phyloP scores from a whole-genome alignment of 2,113 vertebrate genomes.

The Pelodiscus sinensis region DNA sequence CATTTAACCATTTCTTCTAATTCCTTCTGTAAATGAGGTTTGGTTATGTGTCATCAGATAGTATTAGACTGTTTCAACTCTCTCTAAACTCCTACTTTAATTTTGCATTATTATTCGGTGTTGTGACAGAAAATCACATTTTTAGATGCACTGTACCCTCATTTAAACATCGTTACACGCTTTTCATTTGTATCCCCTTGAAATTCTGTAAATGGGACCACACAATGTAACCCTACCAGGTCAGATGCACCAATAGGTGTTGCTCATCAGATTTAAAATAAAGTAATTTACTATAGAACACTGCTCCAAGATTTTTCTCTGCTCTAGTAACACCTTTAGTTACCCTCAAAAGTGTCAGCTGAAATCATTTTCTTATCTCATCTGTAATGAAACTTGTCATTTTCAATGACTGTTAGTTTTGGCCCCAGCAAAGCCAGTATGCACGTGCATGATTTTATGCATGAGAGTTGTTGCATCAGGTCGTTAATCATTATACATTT shows the following conservation, averaged over 20 bases:
- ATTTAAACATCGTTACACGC: accelerated
- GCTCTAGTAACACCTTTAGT: neutral
- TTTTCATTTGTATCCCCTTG: neutral
- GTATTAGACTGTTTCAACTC: accelerated
- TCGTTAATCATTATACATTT: neutral
- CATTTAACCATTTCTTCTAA: accelerated
- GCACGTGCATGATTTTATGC: accelerated
- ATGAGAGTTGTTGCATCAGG: accelerated
- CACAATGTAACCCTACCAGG: neutral
- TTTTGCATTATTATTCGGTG: neutral
- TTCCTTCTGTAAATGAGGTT: neutral
- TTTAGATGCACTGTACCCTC: accelerated
- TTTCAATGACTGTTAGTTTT: neutral
- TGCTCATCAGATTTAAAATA: neutral
- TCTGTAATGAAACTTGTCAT: neutral
- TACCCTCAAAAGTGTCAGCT: neutral
- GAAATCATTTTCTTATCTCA: neutral
- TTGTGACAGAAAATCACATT: accelerated
- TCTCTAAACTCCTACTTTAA: neutral
- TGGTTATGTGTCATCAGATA: accelerated
- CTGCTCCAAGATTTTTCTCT: neutral
- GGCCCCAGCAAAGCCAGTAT: neutral
- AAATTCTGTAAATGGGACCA: neutral
- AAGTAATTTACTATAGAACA: neutral
- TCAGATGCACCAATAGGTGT: neutral